Base-by-base conservation (phyloP, 2,797 vertebrate species). In the Eulemur albifrons region DNA sequence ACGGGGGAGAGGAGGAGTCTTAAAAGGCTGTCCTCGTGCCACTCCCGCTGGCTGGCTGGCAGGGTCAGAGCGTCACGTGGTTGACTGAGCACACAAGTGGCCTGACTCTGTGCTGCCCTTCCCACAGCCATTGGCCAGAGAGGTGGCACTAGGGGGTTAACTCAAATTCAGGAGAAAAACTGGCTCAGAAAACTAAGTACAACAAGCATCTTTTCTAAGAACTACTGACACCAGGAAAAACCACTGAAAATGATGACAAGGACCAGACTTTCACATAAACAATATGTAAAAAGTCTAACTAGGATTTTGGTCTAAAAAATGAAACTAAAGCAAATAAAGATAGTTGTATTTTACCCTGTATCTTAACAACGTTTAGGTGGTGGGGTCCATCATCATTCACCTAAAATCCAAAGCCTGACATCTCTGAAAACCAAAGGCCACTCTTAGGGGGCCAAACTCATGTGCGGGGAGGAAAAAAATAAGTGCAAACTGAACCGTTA, bases 31-130 rank as follows among this genome's bases (percentile, higher is more conserved):
- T 15, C 72, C 0, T 6, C 2, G 6, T 0, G 20, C 32, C 1
- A 1, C 0, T 2, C 7, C 9, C 43, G 0, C 61, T 17, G 3
- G 1, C 38, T 4, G 1, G 27, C 69, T 4, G 0, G 5, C 3
- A 6, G 20, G 27, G 7, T 10, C 5, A 2, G 4, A 25, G 54
- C 0, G 0, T 17, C 52, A 7, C 0, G 0, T 0, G 2, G 27
- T 20, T 3, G 30, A 5, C 1, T 7, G 0, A 3, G 83, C 48
- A 21, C 15, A 0, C 1, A 0, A 13, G 14, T 7, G 54, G 45
- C 59, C 21, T 4, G 15, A 27, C 25, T 12, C 21, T 4, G 30
- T 1, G 61, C 63, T 7, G 25, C 15, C 2, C 12, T 11, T 2
- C 18, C 30, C 38, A 21, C 12, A 27, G 57, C 50, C 14, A 10